A percentile compares a stretch with the other conserved stretches of the same genome.
Evolutionary conservation across 2,888 invertebrate genomes (phyloP).

Genomic region (Himalopsyche japonica): DNA sequence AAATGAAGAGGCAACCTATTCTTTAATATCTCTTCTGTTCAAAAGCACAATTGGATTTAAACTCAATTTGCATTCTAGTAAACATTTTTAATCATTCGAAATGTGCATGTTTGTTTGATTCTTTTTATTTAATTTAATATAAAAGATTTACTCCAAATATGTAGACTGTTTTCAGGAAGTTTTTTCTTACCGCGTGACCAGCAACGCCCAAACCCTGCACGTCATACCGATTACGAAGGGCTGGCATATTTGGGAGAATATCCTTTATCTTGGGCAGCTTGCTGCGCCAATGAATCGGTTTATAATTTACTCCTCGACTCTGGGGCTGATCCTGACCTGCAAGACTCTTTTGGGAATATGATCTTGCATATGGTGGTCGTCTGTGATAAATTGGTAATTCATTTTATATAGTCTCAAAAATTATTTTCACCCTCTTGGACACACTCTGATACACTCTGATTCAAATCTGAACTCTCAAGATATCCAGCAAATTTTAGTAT

Average conservation of each 20-base stretch:
- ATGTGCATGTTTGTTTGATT: too few relatives aligned
- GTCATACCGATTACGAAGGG: conserved; percentile 92
- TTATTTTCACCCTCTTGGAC: too few relatives aligned
- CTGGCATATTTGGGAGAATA: conserved; percentile 97
- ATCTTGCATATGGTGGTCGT: conserved; percentile 99
- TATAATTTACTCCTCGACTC: conserved; percentile 92
- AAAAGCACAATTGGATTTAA: background rate
- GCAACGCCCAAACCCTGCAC: conserved; percentile 75
- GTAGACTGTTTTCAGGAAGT: conserved; percentile 60
- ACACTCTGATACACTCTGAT: too few relatives aligned
- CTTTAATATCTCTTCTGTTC: background rate
- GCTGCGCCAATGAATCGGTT: conserved; percentile 95
- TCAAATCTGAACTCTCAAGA: background rate
- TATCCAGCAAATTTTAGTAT: too few relatives aligned
- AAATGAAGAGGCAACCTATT: too few relatives aligned
- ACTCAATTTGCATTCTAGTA: background rate
- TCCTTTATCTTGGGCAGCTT: conserved; percentile 96
- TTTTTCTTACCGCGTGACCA: conserved; percentile 96
- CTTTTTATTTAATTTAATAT: too few relatives aligned
- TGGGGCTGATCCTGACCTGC: conserved; percentile 93
- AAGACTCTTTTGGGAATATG: conserved; percentile 97
- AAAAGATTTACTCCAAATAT: background rate
- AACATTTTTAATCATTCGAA: background rate
- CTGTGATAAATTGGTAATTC: conserved; percentile 87
- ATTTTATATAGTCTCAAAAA: too few relatives aligned